These are phyloP conservation scores for Smittia sp. DNA, from an alignment of 2,888 invertebrate genomes.

Conservation along the genomic window DNA sequence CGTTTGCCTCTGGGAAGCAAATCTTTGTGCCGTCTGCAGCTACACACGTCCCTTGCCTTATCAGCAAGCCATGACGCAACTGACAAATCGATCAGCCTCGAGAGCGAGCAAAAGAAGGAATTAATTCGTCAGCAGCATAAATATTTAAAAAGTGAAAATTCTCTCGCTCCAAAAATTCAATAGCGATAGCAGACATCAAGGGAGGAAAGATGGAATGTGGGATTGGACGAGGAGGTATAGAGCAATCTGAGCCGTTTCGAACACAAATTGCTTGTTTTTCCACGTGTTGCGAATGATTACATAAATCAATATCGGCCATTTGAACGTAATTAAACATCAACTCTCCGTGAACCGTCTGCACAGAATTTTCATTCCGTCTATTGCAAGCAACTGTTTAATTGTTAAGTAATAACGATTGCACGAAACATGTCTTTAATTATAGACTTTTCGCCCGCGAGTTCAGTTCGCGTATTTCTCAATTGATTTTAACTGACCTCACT, in stretches of 20 bases:
- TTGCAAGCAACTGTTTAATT: conserved; percentile 23
- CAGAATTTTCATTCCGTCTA: neutral
- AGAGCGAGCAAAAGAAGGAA: neutral
- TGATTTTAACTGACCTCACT: neutral
- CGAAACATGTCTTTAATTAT: conserved; percentile 16
- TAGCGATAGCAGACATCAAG: neutral
- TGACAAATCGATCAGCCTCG: neutral
- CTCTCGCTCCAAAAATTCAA: neutral
- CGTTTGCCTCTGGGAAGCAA: too few species aligned
- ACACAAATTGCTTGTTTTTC: neutral
- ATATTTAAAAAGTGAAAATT: conserved; percentile 5
- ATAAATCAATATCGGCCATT: conserved; percentile 38
- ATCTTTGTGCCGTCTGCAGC: too few species aligned
- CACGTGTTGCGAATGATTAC: neutral
- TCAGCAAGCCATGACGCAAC: too few species aligned
- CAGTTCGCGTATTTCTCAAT: neutral
- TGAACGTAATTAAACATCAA: conserved; percentile 16
- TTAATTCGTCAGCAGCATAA: conserved; percentile 7
- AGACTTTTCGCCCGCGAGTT: neutral
- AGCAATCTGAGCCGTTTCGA: neutral
- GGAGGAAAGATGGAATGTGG: neutral
- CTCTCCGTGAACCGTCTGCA: conserved; percentile 21
- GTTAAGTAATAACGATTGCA: conserved; percentile 31
- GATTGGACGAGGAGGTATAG: neutral
- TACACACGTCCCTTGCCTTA: too few species aligned